A percentile compares a stretch with the other conserved stretches of the same genome.
Conservation (phyloP, 2,113 vertebrate species). For the Emberiza fucata region DNA sequence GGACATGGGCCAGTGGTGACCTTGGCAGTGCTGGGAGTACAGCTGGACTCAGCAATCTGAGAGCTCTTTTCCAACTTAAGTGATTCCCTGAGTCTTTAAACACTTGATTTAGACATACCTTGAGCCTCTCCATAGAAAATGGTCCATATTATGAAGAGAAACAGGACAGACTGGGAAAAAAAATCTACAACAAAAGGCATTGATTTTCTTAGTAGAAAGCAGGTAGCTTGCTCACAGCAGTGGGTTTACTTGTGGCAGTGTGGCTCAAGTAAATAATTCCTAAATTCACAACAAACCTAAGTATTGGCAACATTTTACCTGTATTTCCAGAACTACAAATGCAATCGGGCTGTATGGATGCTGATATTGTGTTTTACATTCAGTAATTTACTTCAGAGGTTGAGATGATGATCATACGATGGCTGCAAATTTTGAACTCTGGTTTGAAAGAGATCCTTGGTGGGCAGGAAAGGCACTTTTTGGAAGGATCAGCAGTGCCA, state of each 20-base stretch:
- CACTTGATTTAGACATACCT: neutral
- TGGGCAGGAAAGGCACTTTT: neutral
- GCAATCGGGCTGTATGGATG: neutral
- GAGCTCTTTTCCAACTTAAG: neutral
- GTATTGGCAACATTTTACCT: rapidly evolving
- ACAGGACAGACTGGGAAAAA: neutral
- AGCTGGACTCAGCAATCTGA: rapidly evolving
- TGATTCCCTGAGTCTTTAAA: neutral
- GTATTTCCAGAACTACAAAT: neutral
- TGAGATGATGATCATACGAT: neutral
- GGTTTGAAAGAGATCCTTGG: neutral
- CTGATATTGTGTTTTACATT: neutral
- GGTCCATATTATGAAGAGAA: neutral
- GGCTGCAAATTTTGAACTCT: neutral
- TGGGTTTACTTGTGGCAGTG: neutral
- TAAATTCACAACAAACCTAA: neutral
- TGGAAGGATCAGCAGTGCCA: neutral
- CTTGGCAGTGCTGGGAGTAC: neutral
- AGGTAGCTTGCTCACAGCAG: neutral
- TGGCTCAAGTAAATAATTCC: neutral
- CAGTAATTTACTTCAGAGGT: neutral
- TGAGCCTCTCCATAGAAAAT: neutral
- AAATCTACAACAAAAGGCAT: neutral
- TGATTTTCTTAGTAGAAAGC: neutral
- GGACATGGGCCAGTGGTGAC: neutral